phyloP scores from a whole-genome alignment of 2,888 invertebrate species.

The Itoplectis maculator region DNA sequence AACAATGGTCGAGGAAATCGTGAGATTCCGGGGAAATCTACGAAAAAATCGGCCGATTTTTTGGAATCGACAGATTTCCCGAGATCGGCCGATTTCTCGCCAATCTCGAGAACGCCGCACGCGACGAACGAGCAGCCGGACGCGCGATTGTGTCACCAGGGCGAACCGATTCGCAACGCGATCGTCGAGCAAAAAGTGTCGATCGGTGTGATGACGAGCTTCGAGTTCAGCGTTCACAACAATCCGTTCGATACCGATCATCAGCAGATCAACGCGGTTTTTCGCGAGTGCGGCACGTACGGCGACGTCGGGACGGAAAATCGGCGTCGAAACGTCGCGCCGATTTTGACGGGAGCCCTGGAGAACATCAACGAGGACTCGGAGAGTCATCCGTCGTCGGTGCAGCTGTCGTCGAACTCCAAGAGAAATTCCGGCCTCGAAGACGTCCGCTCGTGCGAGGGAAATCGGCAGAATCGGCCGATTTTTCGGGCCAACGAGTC shows the following conservation, averaged over 20 bases:
- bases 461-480: background rate
- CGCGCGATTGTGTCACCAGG: constrained; percentile 55
- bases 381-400: constrained; percentile 81
- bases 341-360: constrained; percentile 70
- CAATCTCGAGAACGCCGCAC: constrained; percentile 3
- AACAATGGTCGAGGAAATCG: background rate
- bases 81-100: too few species aligned
- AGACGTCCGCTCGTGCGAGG: background rate
- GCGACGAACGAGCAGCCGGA: background rate
- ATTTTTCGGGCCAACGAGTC: background rate
- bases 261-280: constrained; percentile 55
- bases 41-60: too few species aligned
- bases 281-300: constrained; percentile 42
- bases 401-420: constrained; percentile 56
- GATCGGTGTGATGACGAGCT: constrained; percentile 90
- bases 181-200: constrained; percentile 87
- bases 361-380: constrained; percentile 83
- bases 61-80: too few species aligned
- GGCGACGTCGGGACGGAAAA: constrained; percentile 20
- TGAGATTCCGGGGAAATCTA: too few species aligned
- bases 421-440: constrained; percentile 26
- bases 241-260: constrained; percentile 76
- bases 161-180: constrained; percentile 77
- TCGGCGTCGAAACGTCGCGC: constrained; percentile 50
- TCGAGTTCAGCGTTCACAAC: constrained; percentile 86